phyloP scores from a whole-genome alignment of 2,113 vertebrate genomes.

The Forbesichthys papilliferus region DNA sequence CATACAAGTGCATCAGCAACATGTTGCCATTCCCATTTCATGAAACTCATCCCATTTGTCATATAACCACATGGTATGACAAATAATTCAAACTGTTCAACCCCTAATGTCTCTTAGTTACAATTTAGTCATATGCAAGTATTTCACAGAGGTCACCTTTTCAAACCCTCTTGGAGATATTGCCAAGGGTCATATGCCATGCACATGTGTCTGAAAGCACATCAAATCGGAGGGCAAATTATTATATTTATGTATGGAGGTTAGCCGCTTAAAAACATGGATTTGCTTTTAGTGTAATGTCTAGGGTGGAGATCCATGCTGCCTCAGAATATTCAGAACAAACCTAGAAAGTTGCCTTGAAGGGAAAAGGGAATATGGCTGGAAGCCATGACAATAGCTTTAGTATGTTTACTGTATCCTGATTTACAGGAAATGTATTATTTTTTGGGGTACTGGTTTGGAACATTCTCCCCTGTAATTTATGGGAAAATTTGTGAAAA shows the following conservation, averaged over 20 bases:
- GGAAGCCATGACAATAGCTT: neutral
- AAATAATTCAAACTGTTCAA: constrained; percentile 59
- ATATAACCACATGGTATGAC: constrained; percentile 53
- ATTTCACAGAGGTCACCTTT: constrained; percentile 75
- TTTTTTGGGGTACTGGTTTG: too few relatives aligned
- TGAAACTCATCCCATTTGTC: constrained; percentile 59
- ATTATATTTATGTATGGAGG: constrained; percentile 69
- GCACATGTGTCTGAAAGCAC: constrained; percentile 63
- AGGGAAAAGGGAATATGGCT: constrained; percentile 11
- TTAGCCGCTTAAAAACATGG: constrained; percentile 70
- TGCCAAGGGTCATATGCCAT: constrained; percentile 63
- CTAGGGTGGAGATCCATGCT: constrained; percentile 46
- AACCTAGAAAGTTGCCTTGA: constrained; percentile 43
- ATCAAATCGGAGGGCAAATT: constrained; percentile 61
- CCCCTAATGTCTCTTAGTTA: constrained; percentile 60
- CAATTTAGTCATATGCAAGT: constrained; percentile 56
- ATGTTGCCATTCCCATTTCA: constrained; percentile 5
- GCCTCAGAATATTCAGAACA: constrained; percentile 30
- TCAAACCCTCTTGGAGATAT: constrained; percentile 65
- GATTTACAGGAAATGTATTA: too few relatives aligned
- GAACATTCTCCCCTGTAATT: neutral
- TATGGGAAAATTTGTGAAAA: neutral
- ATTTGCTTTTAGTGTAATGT: constrained; percentile 81
- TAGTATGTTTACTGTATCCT: too few relatives aligned
- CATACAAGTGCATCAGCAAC: too few relatives aligned